Base-by-base conservation (phyloP, 2,113 vertebrate genomes). In the Channa maculata region DNA sequence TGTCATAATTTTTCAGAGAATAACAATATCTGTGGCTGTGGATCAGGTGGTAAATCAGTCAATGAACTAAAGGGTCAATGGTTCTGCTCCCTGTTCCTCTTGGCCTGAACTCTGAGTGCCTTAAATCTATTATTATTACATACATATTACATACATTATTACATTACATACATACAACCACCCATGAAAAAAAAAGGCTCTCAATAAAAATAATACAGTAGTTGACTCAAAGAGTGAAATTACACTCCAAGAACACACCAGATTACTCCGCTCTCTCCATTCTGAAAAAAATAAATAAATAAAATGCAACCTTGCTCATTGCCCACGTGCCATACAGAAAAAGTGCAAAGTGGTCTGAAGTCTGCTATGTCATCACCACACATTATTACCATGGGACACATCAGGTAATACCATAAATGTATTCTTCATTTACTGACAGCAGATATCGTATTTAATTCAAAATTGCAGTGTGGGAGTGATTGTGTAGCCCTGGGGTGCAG, bases 371-470 rank as follows among this genome's bases (percentile, higher is more conserved):
- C 86, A 88, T 83, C 82, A 78, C 37, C 65, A 80, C 72, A 65
- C 65, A 84, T 86, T 86, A 83, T 84, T 86, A 88, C 81, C 60
- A 39, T 11, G 5, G 84, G 72, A 84, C 72, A 86, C 88, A 90
- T 85, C 79, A 85, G 79, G 79, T 76, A 84, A 88, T 78, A 77
- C 79, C 82, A 70, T 79, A 82, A 86, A 84, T 88, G 86, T 67
- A 75, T 67, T 73, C 82, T 75, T 73, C 44, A 83, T 78, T 87
- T 72, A 84, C 80, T 65, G 80, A 90, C 82, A 80, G 51, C 75
- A 85, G 77, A 82, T 66, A 89, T 80, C 34, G 50, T 75, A 83
- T 88, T 88, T 87, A 82, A 85, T 77, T 81, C 78, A 69, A 66
- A 82, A 82, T 58, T 79, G 81, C 71, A 82, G 71, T 76, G 63